Evolutionary conservation across 2,797 vertebrate species (phyloP), one percentile per base, ranked within the genome.

Genomic region (Mormyrus hasselquistii): DNA sequence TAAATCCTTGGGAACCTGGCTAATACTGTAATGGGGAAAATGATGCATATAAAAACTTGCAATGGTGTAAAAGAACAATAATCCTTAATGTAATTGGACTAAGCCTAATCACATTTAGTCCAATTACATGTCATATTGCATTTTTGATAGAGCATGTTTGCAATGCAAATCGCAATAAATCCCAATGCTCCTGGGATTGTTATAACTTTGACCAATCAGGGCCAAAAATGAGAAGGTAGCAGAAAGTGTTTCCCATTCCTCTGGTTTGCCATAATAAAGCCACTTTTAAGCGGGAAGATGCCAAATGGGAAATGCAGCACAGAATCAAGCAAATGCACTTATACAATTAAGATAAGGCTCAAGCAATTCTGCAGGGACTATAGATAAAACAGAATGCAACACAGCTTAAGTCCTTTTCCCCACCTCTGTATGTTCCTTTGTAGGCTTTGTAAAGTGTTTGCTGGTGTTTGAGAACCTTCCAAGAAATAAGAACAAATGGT

Each of bases 371-470:
- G 10, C 57, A 88, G 34, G 49, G 38, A 29, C 50, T 34, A 47
- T 44, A 82, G 1, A 79, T 52, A 79, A 19, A 22, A 57, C 41
- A 5, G 14, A 84, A 44, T 29, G 1, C 34, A 16, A 5, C 34
- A 69, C 14, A 25, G 44, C n/a, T 29, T 41, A 59, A 73, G 19
- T 73, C 19, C 2, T 87, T 19, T 59, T 25, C 12, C 94, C 95
- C 95, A 99, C 98, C 97, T 99, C 98, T 94, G 99, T 99, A 93
- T 98, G 98, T 93, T 99, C 98, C 92, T 98, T 99, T 89, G 99
- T 99, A 91, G 99, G 96, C 90, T 99, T 99, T 88, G 98, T 99
- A 25, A 99, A 97, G 86, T 98, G 98, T 93, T 99, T 99, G 85
- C 99, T 96, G 90, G 95, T 96, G 92, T 98, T 98, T 88, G 98